phyloP scores from a whole-genome alignment of 2,113 vertebrate genomes.

The Grus americana region DNA sequence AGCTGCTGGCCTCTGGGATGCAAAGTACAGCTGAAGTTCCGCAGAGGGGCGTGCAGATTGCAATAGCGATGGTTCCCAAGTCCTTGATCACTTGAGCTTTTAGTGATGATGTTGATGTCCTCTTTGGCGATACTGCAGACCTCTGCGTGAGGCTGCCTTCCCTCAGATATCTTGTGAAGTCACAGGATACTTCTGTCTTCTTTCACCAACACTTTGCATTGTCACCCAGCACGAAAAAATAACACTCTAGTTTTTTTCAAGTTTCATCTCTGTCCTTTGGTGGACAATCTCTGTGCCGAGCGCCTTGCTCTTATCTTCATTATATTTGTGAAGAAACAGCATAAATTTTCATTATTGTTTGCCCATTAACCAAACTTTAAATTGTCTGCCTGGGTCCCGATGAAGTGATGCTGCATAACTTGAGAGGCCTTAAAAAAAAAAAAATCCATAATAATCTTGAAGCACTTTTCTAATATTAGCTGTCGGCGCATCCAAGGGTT shows the following conservation, averaged over 20 bases:
- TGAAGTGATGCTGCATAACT: neutral
- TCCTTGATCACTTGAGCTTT: neutral
- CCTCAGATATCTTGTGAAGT: neutral
- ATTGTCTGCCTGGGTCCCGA: neutral
- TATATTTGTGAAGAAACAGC: neutral
- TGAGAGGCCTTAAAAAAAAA: neutral
- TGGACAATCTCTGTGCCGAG: neutral
- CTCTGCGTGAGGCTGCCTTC: neutral
- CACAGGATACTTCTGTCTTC: neutral
- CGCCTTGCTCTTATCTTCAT: neutral
- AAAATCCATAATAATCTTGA: neutral
- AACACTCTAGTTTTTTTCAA: neutral
- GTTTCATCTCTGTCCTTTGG: neutral
- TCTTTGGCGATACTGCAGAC: neutral
- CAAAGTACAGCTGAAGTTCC: neutral
- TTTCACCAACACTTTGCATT: neutral
- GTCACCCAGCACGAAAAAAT: neutral
- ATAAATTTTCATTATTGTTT: neutral
- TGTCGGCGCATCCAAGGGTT: neutral
- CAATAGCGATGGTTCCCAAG: fast-evolving
- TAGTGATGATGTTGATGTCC: too few relatives aligned
- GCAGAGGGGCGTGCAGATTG: neutral
- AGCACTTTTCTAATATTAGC: neutral
- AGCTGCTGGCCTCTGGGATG: neutral
- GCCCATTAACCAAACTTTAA: neutral